These are phyloP conservation scores for Cacatua alba DNA, from an alignment of 2,113 vertebrate genomes.

Conservation along the genomic window DNA sequence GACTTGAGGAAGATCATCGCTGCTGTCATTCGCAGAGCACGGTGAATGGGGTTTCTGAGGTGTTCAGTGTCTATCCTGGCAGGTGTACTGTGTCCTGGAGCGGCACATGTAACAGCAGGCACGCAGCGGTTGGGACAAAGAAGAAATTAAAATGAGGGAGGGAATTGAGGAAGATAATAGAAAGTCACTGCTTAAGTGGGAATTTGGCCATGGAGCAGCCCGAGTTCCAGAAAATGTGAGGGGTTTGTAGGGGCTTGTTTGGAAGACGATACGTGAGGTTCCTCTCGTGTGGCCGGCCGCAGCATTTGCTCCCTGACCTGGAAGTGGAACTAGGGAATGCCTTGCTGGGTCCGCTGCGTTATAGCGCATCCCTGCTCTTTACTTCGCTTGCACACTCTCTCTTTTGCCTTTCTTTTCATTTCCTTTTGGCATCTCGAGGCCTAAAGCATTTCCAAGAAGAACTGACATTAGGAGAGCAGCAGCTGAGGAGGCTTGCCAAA, in stretches of 20 bases:
- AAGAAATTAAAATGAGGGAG: not conserved
- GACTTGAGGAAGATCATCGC: accelerated
- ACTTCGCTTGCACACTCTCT: not conserved
- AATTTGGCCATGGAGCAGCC: not conserved
- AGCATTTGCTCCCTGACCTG: not conserved
- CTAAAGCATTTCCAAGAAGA: constrained; percentile 17
- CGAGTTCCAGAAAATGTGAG: not conserved
- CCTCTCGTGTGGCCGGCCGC: not conserved
- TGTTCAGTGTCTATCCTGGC: not conserved
- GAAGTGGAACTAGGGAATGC: not conserved
- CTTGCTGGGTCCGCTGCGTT: accelerated
- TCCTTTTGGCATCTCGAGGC: not conserved
- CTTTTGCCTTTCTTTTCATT: not conserved
- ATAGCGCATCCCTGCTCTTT: not conserved
- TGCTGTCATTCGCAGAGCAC: accelerated
- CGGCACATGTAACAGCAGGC: not conserved
- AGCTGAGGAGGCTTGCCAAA: constrained; percentile 26
- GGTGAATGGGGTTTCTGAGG: not conserved
- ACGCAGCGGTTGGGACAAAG: not conserved
- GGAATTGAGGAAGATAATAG: not conserved
- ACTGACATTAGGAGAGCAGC: constrained; percentile 24
- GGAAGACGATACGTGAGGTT: not conserved
- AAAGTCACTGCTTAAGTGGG: not conserved
- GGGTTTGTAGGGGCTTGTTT: not conserved
- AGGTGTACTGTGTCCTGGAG: not conserved